Conservation (phyloP, 2,888 invertebrate species). For the Lacanobia oleracea region DNA sequence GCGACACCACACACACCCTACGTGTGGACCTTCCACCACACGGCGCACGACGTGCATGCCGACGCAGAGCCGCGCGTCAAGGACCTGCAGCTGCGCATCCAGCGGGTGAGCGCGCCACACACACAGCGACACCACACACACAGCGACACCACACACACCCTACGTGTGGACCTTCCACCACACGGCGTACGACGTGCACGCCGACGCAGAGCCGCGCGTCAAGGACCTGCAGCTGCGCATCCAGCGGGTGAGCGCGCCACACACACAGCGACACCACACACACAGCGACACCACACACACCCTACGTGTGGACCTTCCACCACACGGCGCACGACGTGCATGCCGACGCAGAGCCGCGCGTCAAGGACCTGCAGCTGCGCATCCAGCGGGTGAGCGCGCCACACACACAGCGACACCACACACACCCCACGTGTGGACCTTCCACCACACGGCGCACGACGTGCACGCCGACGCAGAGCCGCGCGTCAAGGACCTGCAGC, state of each 20-base stretch:
- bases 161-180: constrained; percentile 98
- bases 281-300: background rate
- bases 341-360: no score
- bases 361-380: no score
- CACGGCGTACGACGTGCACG: constrained; percentile 96
- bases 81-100: constrained; percentile 97
- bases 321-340: no score
- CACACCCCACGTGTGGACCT: no score
- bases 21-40: constrained; percentile 98
- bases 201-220: constrained; percentile 98
- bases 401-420: no score
- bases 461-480: no score
- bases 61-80: constrained; percentile 98
- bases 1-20: background rate
- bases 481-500: no score
- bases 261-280: no score
- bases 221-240: constrained; percentile 97
- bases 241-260: constrained; percentile 94
- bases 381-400: no score
- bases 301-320: no score
- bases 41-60: constrained; percentile 97
- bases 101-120: constrained; percentile 93
- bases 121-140: no score
- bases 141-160: background rate
- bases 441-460: no score